Evolutionary conservation across 2,797 vertebrate species (phyloP), one percentile per base, ranked within the genome.

Genomic region (Xiphophorus birchmanni): DNA sequence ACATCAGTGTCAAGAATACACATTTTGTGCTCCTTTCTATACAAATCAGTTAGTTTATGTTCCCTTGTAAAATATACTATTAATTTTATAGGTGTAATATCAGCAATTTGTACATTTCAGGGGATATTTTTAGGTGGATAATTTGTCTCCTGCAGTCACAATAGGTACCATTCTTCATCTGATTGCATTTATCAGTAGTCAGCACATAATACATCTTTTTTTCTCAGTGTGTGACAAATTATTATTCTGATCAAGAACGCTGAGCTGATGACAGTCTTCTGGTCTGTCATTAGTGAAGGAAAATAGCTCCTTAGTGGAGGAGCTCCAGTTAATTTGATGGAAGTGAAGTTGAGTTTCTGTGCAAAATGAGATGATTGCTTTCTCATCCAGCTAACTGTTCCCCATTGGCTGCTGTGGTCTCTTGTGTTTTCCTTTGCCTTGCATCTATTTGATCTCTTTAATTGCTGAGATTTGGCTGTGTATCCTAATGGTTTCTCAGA

Each of bases 211-310:
- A 13, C 35, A 10, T 35, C 8, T 40, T 67, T 63, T 63, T 67
- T 67, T 10, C 37, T 40, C 29, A 40, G 71, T 48, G 48, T 79
- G 80, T 60, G 26, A 42, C 72, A 80, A 81, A 90, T 90, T 47
- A 71, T 90, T 40, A 71, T 47, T 82, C n/a, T 69, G 77, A 89
- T 84, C 83, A 77, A 91, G 82, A 76, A 50, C 35, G 45, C n/a
- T 74, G 37, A 82, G 37, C 48, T 73, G 60, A 84, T 78, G 29
- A 67, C 26, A 75, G 69, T 83, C 78, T 81, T 54, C 44, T 44
- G 44, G 65, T 69, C n/a, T 80, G 50, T 86, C 67, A 86, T 89
- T 82, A 89, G 52, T 4, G n/a, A 56, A 86, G 52, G 60, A 81
- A 86, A 87, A 88, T 44, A 81, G 77, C 78, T 84, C 48, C 75